Evolutionary conservation across 2,888 invertebrate genomes (phyloP), one percentile per base, ranked within the genome.

Genomic region (Eueremaeus valkanovi): DNA sequence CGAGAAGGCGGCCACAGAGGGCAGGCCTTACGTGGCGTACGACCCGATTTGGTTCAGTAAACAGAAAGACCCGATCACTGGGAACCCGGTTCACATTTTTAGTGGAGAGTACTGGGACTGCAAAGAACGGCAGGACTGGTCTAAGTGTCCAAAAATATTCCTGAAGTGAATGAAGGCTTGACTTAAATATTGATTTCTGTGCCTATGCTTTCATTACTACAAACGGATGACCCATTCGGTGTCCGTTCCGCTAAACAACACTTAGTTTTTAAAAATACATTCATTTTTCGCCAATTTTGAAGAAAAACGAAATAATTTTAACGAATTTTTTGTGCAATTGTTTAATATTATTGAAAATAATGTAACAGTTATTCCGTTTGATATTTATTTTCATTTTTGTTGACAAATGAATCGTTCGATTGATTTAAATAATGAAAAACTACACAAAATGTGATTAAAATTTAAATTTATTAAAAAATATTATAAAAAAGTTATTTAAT

Each of bases 41-140:
- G 88, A 90, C 80, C 94, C 96, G 31, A 83, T 89, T 49, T 98
- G 98, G 98, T 98, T 98, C 86, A 87, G 87, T 80, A 92, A 93
- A 83, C 88, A 89, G 81, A 88, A 90, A 81, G 92, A 93, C 82
- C 83, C 84, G 0, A 82, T 83, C 51, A 87, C 87, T 13, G 87
- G 87, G 24, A 88, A 86, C 78, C 88, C 90, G 74, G 89, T 92
- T 79, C 94, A 96, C 84, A 87, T 91, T 78, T 97, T 89, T 86
- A 91, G 89, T 81, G 90, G 91, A 80, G 89, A 90, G 80, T 99
- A 99, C 86, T 99, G 99, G 99, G 88, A 91, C 77, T 88, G 89
- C 84, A 99, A 98, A 86, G 88, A 88, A 79, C 88, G 88, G 80
- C 89, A 90, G 83, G 92, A 97, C 83, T 99, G 98, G 97, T 84